Percentiles rank a stretch among this genome's conserved stretches.
Evolutionary conservation across 1,140 invertebrate species (phyloP).

Genomic region (Melanaphis sacchari): DNA sequence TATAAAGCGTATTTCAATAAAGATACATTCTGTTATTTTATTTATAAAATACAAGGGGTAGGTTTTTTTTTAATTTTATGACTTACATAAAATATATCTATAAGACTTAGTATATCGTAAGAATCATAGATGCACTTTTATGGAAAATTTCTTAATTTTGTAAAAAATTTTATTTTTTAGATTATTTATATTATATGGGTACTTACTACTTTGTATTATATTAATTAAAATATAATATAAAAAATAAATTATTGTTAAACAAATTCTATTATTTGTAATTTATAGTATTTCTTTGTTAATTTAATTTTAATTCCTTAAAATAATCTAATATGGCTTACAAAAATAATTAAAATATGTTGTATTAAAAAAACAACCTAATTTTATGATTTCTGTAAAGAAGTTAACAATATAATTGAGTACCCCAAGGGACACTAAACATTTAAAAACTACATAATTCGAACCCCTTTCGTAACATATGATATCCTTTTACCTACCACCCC

Average conservation of each 20-base stretch:
- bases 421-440: background rate
- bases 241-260: no score
- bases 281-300: background rate
- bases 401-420: background rate
- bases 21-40: background rate
- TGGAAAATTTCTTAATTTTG: background rate
- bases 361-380: background rate
- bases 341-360: background rate
- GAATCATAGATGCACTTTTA: background rate
- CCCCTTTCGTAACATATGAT: background rate
- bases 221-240: no score
- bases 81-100: background rate
- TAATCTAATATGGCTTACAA: background rate
- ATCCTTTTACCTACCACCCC: background rate
- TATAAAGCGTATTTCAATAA: background rate
- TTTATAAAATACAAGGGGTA: background rate
- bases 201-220: background rate
- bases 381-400: background rate
- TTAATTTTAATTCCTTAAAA: no score
- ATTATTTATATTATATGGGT: no score
- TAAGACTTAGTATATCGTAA: background rate
- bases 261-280: background rate
- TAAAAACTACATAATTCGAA: background rate
- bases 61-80: background rate
- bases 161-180: background rate